These are phyloP conservation scores for Laticauda laticaudata DNA, from an alignment of 2,113 vertebrate species.

Conservation along the genomic window DNA sequence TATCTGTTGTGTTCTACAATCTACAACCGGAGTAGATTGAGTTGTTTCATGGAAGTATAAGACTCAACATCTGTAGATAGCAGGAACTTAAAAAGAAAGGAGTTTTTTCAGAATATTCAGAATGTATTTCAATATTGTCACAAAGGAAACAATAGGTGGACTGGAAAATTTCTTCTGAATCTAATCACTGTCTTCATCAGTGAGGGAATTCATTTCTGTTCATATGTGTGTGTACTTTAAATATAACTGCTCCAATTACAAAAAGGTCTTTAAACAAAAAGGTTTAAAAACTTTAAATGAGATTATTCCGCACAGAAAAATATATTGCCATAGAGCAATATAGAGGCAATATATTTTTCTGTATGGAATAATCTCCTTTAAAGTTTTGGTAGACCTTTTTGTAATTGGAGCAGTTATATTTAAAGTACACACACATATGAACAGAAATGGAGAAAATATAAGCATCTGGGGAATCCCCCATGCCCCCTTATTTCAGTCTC, in stretches of 20 bases:
- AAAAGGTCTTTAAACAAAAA: no score
- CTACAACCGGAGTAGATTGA: background rate
- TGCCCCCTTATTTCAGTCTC: conserved; percentile 30
- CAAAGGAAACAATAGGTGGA: conserved; percentile 3
- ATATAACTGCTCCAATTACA: conserved; percentile 13
- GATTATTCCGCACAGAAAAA: background rate
- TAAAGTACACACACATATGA: no score
- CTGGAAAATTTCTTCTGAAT: background rate
- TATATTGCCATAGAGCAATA: conserved; percentile 12
- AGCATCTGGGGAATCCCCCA: conserved; percentile 35
- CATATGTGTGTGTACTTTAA: background rate
- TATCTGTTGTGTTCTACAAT: background rate
- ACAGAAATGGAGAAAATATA: background rate
- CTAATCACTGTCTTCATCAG: background rate
- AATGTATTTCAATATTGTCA: background rate
- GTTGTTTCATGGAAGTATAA: background rate
- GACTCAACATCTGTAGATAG: background rate
- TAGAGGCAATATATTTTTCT: no score
- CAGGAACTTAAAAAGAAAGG: background rate
- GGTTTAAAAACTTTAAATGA: conserved; percentile 33
- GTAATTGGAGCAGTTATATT: no score
- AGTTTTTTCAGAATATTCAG: background rate
- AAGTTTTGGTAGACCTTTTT: no score
- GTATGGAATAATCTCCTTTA: no score
- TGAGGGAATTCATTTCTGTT: background rate